Percentiles rank a stretch among this genome's conserved stretches.
Conservation (phyloP, 2,797 vertebrate species). For the Alexandromys oeconomus region DNA sequence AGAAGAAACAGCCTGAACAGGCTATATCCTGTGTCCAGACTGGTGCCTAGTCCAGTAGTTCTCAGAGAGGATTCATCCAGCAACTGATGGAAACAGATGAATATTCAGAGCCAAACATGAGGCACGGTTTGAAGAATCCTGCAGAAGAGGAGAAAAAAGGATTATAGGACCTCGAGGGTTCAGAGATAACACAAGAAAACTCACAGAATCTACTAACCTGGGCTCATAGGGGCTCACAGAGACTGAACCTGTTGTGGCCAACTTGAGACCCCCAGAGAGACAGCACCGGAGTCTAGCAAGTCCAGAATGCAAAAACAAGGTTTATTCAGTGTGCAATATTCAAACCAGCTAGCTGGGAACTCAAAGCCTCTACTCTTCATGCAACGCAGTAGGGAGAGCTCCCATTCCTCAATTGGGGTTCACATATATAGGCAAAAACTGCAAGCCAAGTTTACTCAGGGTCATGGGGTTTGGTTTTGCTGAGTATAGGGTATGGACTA, state of each 20-base stretch:
- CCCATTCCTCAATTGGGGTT: no score
- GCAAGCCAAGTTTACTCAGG: no score
- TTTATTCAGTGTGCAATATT: no score
- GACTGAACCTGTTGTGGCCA: background rate
- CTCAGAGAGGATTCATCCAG: background rate
- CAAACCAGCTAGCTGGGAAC: no score
- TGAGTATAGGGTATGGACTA: no score
- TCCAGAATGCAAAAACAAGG: no score
- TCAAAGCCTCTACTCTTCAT: no score
- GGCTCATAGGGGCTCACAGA: background rate
- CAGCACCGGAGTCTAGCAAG: no score
- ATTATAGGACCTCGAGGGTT: background rate
- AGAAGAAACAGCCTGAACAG: background rate
- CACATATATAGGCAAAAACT: no score
- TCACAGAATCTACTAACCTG: background rate
- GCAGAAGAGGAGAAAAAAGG: background rate
- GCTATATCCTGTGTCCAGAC: background rate
- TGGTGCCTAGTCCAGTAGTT: background rate
- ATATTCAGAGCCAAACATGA: background rate
- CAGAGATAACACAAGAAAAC: background rate
- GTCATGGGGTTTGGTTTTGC: no score
- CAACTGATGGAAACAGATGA: background rate
- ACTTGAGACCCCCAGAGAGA: no score
- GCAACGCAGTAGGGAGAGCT: no score
- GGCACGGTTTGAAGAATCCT: background rate